Percentiles rank a stretch among this genome's conserved stretches.
phyloP scores from a whole-genome alignment of 2,113 vertebrate genomes.

The Grantiella picta region DNA sequence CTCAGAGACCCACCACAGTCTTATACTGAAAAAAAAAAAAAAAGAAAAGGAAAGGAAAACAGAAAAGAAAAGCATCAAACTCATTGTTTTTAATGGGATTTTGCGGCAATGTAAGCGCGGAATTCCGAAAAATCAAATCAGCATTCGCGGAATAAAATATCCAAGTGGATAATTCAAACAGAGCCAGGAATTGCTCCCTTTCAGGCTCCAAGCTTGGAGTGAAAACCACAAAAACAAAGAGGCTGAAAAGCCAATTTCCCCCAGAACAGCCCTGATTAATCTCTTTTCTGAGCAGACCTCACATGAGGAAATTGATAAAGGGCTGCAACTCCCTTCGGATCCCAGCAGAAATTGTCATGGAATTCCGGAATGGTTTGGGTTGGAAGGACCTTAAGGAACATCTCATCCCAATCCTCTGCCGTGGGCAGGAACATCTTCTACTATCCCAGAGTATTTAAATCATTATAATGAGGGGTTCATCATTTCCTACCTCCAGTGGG shows the following conservation, averaged over 20 bases:
- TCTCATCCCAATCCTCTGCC: background rate
- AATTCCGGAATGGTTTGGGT: background rate
- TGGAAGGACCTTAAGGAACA: background rate
- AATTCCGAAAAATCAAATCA: background rate
- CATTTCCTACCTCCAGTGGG: rapidly evolving
- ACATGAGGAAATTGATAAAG: background rate
- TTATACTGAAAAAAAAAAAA: background rate
- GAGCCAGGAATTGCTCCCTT: background rate
- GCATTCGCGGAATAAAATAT: background rate
- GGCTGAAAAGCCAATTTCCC: background rate
- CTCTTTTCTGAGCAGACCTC: background rate
- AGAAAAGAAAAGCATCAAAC: background rate
- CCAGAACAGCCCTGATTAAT: background rate
- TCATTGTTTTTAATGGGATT: background rate
- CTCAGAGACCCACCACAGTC: conserved; percentile 55
- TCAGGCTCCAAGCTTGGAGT: background rate
- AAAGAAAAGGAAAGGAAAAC: background rate
- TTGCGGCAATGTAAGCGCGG: rapidly evolving
- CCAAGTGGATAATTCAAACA: background rate
- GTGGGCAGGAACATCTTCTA: background rate
- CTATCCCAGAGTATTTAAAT: background rate
- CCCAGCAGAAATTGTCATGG: background rate
- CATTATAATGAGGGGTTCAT: rapidly evolving
- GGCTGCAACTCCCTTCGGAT: background rate
- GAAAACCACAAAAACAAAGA: background rate